A percentile compares a stretch with the other conserved stretches of the same genome.
Conservation (phyloP, 2,888 invertebrate species). For the Hoplodrina blanda region DNA sequence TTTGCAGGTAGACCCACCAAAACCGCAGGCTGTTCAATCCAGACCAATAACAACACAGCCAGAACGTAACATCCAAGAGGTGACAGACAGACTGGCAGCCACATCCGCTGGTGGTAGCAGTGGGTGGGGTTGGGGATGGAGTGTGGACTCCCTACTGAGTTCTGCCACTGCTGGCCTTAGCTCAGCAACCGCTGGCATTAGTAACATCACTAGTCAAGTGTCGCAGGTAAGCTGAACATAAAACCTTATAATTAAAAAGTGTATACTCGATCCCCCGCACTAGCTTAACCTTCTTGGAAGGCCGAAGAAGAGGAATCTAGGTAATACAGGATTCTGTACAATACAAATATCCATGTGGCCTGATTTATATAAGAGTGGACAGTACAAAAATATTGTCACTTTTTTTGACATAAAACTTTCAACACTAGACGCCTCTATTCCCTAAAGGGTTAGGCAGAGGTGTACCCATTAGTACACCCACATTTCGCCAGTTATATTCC, state of each 20-base stretch:
- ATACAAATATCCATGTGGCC: no score
- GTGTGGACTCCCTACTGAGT: slow-evolving; percentile 93
- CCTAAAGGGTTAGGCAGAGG: no score
- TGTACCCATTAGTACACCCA: no score
- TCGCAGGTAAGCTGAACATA: slow-evolving; percentile 86
- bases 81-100: slow-evolving; percentile 77
- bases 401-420: no score
- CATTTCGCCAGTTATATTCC: no score
- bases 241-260: neutral
- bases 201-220: slow-evolving; percentile 94
- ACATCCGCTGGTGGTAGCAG: slow-evolving; percentile 62
- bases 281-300: no score
- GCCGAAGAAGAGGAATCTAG: no score
- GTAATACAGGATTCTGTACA: no score
- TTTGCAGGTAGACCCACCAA: slow-evolving; percentile 61
- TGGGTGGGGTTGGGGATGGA: slow-evolving; percentile 94
- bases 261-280: no score
- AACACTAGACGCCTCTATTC: no score
- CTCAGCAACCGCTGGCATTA: slow-evolving; percentile 94
- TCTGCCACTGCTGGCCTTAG: slow-evolving; percentile 94
- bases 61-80: slow-evolving; percentile 73
- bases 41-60: slow-evolving; percentile 48
- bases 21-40: slow-evolving; percentile 17
- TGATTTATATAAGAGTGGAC: no score
- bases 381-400: no score